These are phyloP conservation scores for Drosophila nigritarsus DNA, from an alignment of 2,888 invertebrate species.

Conservation along the genomic window DNA sequence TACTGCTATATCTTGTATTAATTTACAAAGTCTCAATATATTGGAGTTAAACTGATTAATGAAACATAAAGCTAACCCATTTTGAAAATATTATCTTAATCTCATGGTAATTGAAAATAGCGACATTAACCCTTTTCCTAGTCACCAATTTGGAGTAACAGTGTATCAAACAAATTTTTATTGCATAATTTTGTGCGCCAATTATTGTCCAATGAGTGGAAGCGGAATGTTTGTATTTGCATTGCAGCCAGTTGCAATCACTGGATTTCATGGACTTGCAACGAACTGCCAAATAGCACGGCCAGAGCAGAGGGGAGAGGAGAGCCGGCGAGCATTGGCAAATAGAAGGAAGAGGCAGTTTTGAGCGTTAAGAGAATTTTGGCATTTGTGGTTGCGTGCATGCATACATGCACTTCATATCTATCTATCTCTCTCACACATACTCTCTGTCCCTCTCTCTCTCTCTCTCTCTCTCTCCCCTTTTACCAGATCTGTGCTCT, in stretches of 20 bases:
- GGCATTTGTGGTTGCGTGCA: conserved; percentile 56
- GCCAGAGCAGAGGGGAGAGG: not conserved
- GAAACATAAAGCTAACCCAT: not conserved
- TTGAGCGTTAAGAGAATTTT: conserved; percentile 41
- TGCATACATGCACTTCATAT: conserved; percentile 20
- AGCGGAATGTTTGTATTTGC: conserved; percentile 62
- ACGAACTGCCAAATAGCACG: conserved; percentile 24
- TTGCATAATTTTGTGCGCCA: conserved; percentile 55
- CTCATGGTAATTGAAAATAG: not conserved
- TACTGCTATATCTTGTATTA: not conserved
- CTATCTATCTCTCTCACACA: not conserved
- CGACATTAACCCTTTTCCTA: not conserved
- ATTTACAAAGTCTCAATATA: no score
- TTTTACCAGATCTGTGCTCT: not conserved
- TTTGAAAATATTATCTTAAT: not conserved
- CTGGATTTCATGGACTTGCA: conserved; percentile 48
- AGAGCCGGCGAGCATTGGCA: not conserved
- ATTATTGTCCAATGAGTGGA: conserved; percentile 60
- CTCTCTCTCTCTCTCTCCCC: not conserved
- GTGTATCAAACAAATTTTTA: conserved; percentile 23
- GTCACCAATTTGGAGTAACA: conserved; percentile 17
- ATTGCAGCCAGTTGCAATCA: conserved; percentile 52
- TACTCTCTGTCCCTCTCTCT: not conserved
- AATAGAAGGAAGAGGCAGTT: not conserved
- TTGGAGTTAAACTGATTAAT: not conserved